Percentiles rank a stretch among this genome's conserved stretches.
Conservation (phyloP, 1,140 invertebrate genomes). For the Rhopalosiphum maidis region DNA sequence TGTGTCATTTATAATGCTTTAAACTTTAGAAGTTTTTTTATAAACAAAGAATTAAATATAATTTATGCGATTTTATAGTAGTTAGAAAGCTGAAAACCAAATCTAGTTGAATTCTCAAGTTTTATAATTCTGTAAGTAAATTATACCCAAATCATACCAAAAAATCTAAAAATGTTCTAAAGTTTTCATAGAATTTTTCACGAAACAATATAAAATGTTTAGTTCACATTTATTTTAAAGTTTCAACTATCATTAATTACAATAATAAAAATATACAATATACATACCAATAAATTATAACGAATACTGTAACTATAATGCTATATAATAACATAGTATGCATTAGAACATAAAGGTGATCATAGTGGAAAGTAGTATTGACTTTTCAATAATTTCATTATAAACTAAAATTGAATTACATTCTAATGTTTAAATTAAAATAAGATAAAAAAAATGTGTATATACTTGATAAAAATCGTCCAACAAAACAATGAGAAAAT, state of each 20-base stretch:
- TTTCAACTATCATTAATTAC: background rate
- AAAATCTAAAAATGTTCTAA: conserved; percentile 22
- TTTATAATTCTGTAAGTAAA: conserved; percentile 7
- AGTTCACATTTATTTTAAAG: background rate
- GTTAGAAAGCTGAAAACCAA: conserved; percentile 1
- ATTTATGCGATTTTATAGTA: conserved; percentile 1
- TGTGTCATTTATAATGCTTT: background rate
- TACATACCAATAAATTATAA: background rate
- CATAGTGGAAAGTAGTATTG: background rate
- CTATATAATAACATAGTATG: background rate
- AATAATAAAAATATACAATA: background rate
- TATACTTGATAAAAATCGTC: background rate
- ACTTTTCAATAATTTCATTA: background rate
- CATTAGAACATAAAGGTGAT: background rate
- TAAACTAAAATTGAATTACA: background rate
- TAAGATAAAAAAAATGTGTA: background rate
- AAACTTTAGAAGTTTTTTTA: conserved; percentile 34
- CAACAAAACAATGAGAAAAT: no score
- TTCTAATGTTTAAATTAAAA: background rate
- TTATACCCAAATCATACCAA: background rate
- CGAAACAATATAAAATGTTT: conserved; percentile 13
- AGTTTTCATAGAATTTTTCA: background rate
- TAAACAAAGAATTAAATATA: conserved; percentile 3
- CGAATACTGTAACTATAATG: background rate
- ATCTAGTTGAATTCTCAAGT: background rate